Evolutionary conservation across 2,113 vertebrate species (phyloP).

Genomic region (Zosterops pallidus): DNA sequence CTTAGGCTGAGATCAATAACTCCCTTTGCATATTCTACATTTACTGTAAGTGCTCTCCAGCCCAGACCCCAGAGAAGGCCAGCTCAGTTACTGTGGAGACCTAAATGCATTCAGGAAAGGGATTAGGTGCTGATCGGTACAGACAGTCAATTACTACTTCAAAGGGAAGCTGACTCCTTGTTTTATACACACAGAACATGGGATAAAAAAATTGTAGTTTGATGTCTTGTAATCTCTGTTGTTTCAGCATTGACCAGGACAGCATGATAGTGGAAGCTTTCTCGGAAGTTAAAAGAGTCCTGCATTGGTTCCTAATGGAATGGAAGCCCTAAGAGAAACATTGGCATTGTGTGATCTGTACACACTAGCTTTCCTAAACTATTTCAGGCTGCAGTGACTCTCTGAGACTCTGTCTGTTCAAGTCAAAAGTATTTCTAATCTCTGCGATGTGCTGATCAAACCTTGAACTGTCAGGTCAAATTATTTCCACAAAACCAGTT

Average conservation of each 20-base stretch:
- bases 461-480: slow-evolving; percentile 74
- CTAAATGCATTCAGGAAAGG: slow-evolving; percentile 65
- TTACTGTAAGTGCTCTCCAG: slow-evolving; percentile 46
- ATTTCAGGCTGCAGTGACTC: slow-evolving; percentile 68
- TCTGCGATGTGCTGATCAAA: slow-evolving; percentile 78
- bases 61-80: slow-evolving; percentile 14
- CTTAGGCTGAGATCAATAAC: background rate
- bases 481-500: slow-evolving; percentile 74
- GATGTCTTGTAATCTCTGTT: slow-evolving; percentile 73
- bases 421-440: slow-evolving; percentile 78
- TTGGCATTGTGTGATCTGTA: slow-evolving; percentile 68
- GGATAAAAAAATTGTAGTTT: slow-evolving; percentile 73
- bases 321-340: slow-evolving; percentile 72
- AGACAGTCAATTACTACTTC: slow-evolving; percentile 83
- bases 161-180: slow-evolving; percentile 74
- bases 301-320: slow-evolving; percentile 60
- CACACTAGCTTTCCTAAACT: slow-evolving; percentile 66
- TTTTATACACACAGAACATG: slow-evolving; percentile 71
- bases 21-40: background rate
- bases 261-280: slow-evolving; percentile 67
- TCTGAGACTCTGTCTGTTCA: slow-evolving; percentile 68
- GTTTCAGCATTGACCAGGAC: slow-evolving; percentile 63
- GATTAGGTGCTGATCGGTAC: slow-evolving; percentile 77
- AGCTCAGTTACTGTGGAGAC: slow-evolving; percentile 73
- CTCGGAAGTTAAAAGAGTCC: slow-evolving; percentile 71